Percentiles rank a stretch among this genome's conserved stretches.
phyloP scores from a whole-genome alignment of 2,888 invertebrate genomes.

The Synergus gifuensis region DNA sequence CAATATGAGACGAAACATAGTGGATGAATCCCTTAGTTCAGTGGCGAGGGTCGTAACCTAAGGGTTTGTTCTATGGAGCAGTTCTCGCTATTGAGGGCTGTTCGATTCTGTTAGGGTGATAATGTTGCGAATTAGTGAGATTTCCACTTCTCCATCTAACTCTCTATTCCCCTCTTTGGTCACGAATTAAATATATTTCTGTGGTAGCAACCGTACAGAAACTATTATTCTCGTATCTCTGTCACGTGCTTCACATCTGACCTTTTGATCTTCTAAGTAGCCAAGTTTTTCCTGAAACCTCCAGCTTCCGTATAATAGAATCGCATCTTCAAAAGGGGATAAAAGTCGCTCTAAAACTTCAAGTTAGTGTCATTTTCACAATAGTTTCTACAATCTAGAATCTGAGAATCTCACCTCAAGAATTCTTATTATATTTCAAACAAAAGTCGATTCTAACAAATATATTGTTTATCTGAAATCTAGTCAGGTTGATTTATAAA shows the following conservation, averaged over 20 bases:
- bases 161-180: conserved; percentile 42
- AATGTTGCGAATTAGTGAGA: conserved; percentile 76
- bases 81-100: conserved; percentile 69
- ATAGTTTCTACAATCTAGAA: background rate
- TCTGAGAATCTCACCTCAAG: background rate
- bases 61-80: conserved; percentile 65
- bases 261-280: conserved; percentile 22
- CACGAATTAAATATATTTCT: conserved; percentile 62
- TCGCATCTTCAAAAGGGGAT: conserved; percentile 11
- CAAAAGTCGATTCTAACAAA: background rate
- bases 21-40: conserved; percentile 72
- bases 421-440: background rate
- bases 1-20: conserved; percentile 54
- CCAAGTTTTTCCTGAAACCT: conserved; percentile 3
- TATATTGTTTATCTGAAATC: background rate
- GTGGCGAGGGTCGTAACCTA: conserved; percentile 64
- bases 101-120: conserved; percentile 74
- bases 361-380: conserved; percentile 19
- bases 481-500: background rate
- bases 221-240: conserved; percentile 34
- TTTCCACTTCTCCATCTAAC: conserved; percentile 65
- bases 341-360: background rate
- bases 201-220: conserved; percentile 25
- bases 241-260: conserved; percentile 34
- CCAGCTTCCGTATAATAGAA: background rate